A percentile compares a stretch with the other conserved stretches of the same genome.
These are phyloP conservation scores for Artemia sinica DNA, from an alignment of 2,888 invertebrate genomes.

Conservation along the genomic window DNA sequence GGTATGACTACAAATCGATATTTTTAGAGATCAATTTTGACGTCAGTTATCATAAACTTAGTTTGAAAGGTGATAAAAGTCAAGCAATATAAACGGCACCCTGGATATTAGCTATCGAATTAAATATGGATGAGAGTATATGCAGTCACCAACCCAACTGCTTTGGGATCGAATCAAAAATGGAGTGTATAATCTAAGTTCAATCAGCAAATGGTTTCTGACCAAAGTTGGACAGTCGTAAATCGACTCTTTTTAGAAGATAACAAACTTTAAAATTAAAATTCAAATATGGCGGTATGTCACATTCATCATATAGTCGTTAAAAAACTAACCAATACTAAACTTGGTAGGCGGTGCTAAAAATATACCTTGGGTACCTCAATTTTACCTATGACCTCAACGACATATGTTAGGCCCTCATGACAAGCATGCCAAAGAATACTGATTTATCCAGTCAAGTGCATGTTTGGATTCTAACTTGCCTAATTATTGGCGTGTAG, in stretches of 20 bases:
- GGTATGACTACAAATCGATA: no score
- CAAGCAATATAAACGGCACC: no score
- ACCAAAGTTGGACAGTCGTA: slow-evolving; percentile 2
- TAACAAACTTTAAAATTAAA: background rate
- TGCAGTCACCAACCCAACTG: no score
- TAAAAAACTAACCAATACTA: background rate
- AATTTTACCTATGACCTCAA: slow-evolving; percentile 14
- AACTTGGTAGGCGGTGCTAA: background rate
- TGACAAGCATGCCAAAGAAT: slow-evolving; percentile 10
- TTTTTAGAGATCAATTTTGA: no score
- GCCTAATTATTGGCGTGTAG: slow-evolving; percentile 12
- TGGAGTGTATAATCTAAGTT: slow-evolving; percentile 7
- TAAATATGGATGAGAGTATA: no score
- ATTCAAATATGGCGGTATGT: background rate
- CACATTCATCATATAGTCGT: slow-evolving; percentile 3
- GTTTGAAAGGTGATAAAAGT: no score
- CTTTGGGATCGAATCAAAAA: no score
- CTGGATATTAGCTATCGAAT: no score
- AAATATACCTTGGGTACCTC: background rate
- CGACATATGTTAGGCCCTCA: slow-evolving; percentile 12
- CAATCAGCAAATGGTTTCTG: slow-evolving; percentile 11
- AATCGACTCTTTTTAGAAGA: background rate
- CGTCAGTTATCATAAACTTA: no score
- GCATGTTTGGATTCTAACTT: slow-evolving; percentile 12
- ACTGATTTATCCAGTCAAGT: background rate